Conservation (phyloP, 1,140 invertebrate genomes). For the Ips nitidus region DNA sequence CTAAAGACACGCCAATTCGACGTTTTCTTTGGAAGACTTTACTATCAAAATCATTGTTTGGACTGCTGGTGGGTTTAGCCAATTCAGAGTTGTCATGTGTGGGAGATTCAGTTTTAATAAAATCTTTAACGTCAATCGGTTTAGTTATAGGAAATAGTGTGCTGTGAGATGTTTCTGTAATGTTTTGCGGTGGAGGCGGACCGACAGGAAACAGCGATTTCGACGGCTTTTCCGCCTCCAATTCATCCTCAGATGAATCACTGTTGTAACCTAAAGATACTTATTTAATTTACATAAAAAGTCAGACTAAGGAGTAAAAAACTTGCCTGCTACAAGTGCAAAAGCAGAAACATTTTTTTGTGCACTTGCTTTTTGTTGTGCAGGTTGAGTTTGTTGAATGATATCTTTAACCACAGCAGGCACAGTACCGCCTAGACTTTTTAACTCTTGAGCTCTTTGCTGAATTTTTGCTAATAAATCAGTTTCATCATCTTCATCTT, state of each 20-base stretch:
- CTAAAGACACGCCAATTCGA: constrained; percentile 46
- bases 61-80: constrained; percentile 15
- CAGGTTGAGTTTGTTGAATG: constrained; percentile 2
- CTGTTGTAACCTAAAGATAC: constrained; percentile 22
- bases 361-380: constrained; percentile 14
- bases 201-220: constrained; percentile 33
- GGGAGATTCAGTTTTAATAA: constrained; percentile 27
- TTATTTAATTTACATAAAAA: neutral
- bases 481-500: constrained; percentile 50
- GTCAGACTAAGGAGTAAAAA: no score
- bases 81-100: constrained; percentile 33
- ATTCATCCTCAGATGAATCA: constrained; percentile 53
- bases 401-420: constrained; percentile 30
- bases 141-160: constrained; percentile 55
- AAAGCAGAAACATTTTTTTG: constrained; percentile 45
- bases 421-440: constrained; percentile 48
- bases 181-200: neutral
- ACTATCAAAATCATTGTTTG: constrained; percentile 43
- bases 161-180: constrained; percentile 38
- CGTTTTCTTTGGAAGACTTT: constrained; percentile 51
- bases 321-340: constrained; percentile 60
- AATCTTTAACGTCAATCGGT: constrained; percentile 45
- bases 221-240: constrained; percentile 52
- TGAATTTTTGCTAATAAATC: constrained; percentile 51
- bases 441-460: constrained; percentile 52